phyloP scores from a whole-genome alignment of 2,888 invertebrate species.

The Lasioglossum vierecki region DNA sequence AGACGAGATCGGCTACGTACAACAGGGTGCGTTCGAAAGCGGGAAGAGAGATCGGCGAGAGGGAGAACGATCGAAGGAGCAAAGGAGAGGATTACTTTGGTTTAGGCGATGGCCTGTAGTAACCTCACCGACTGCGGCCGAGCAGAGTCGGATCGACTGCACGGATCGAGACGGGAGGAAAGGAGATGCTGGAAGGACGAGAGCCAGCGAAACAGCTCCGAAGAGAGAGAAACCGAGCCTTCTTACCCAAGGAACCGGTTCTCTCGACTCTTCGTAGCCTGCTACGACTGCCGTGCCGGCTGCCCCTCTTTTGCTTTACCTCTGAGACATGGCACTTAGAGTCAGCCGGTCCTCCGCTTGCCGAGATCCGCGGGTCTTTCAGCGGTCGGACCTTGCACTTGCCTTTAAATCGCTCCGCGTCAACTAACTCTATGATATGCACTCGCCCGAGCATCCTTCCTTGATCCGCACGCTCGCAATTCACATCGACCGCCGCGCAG shows the following conservation, averaged over 20 bases:
- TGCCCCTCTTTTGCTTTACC: constrained; percentile 54
- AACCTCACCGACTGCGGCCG: constrained; percentile 75
- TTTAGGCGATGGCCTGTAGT: constrained; percentile 81
- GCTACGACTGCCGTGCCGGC: constrained; percentile 60
- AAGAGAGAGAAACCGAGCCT: constrained; percentile 62
- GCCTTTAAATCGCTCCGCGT: constrained; percentile 63
- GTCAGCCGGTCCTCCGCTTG: constrained; percentile 71
- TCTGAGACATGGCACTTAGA: constrained; percentile 73
- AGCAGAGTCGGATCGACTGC: constrained; percentile 75
- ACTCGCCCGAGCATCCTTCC: constrained; percentile 30
- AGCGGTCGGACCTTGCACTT: constrained; percentile 69
- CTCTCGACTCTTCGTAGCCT: constrained; percentile 73
- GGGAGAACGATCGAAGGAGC: constrained; percentile 42
- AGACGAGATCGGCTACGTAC: constrained; percentile 45
- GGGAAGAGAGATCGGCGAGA: constrained; percentile 41
- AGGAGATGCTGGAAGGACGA: constrained; percentile 57
- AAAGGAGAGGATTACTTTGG: constrained; percentile 72
- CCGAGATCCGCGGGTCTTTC: constrained; percentile 71
- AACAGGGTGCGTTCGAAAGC: constrained; percentile 57
- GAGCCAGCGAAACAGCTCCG: constrained; percentile 37
- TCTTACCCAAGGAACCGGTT: constrained; percentile 80
- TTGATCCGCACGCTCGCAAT: constrained; percentile 1
- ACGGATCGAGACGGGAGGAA: constrained; percentile 59
- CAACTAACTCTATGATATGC: constrained; percentile 56
- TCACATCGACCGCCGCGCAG: neutral